Base-by-base conservation (phyloP, 2,113 vertebrate genomes). In the Myotis lucifugus region DNA sequence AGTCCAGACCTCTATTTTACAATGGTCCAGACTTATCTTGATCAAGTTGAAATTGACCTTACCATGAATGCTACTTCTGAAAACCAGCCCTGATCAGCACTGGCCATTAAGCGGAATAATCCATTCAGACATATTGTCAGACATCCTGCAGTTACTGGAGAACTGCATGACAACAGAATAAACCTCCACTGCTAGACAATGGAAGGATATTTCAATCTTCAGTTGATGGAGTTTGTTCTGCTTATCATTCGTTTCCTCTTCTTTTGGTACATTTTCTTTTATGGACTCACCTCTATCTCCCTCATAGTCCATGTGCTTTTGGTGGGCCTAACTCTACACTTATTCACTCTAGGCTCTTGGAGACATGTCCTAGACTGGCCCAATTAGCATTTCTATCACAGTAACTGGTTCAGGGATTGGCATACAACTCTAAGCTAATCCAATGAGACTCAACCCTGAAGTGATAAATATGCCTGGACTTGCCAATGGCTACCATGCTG, bases 1-100 rank as follows among this genome's bases (percentile, higher is more conserved):
- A 77, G 61, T 48, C 54, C 42, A 90, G 67, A 34, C 23, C 27
- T 85, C 77, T 95, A 1, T 92, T 94, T 90, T 83, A 90, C 19
- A 70, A 19, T 59, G 7, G 25, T 56, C 73, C 56, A 95, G 77
- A 85, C 40, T 88, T 92, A 72, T 48, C 48, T 81, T 77, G n/a
- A 77, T 78, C 7, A 76, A 70, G 25, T 66, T 90, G 48, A 85
- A 90, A 87, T 69, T 88, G n/a, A 72, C 18, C 21, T 91, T 83
- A 40, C 72, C 18, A 67, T 73, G 56, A 82, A 84, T 50, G 15
- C 29, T 83, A 46, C 32, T 95, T 69, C 40, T 78, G 67, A 95
- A 96, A 92, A 52, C 5, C 9, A 91, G 56, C 1, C 52, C 42
- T 64, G n/a, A 23, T 48, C 21, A 34, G 11, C 32, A 69, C 66